Evolutionary conservation across 2,888 invertebrate species (phyloP).

Genomic region (Blomia tropicalis): DNA sequence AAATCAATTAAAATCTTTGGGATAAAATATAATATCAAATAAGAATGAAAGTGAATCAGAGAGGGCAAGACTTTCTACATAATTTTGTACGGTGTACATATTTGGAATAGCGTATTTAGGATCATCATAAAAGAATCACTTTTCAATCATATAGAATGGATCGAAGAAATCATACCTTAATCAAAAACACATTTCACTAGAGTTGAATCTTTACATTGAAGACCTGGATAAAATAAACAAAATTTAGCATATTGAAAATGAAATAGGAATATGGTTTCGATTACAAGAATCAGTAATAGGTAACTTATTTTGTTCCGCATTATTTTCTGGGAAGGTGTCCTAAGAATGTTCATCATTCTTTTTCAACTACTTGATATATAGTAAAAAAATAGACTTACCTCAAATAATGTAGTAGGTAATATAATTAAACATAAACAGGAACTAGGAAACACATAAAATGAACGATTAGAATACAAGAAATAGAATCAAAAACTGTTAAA

Average conservation of each 20-base stretch:
- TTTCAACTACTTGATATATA: neutral
- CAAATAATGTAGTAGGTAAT: neutral
- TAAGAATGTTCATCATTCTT: conserved; percentile 1
- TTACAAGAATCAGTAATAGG: no score
- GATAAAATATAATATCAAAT: neutral
- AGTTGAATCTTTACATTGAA: no score
- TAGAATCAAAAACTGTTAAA: no score
- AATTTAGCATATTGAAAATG: no score
- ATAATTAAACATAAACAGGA: neutral
- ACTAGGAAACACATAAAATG: neutral
- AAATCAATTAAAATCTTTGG: neutral
- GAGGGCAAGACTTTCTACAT: conserved; percentile 14
- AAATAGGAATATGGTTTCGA: no score
- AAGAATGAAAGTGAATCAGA: neutral
- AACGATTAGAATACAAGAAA: no score
- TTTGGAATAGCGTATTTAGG: conserved; percentile 2
- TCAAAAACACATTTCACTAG: no score
- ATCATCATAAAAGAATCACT: neutral
- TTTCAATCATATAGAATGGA: no score
- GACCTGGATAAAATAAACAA: no score
- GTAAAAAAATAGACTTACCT: neutral
- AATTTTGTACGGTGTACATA: neutral
- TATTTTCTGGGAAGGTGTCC: conserved; percentile 17
- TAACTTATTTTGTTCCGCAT: conserved; percentile 1
- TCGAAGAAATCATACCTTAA: no score